Base-by-base conservation (phyloP, 2,113 vertebrate species). In the Kryptolebias marmoratus region DNA sequence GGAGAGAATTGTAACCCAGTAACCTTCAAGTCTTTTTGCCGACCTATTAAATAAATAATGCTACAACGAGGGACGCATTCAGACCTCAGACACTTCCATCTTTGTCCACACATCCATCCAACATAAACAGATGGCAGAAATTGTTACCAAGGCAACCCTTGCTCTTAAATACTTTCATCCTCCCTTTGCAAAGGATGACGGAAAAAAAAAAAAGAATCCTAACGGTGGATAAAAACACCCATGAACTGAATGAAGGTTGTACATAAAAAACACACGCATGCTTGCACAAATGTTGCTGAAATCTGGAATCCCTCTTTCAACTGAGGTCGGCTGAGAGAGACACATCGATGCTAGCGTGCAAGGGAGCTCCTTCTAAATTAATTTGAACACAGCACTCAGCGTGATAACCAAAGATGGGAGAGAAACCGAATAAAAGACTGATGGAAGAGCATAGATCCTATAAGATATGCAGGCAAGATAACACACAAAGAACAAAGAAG, bases 61-160 rank as follows among this genome's bases (percentile, higher is more conserved):
- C 58, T 86, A 61, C 8, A 4, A 79, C 53, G 45, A 85, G 70
- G 22, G 79, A 56, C 75, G 75, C 78, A 72, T 85, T 87, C 82
- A 58, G 72, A 84, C 57, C 13, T 28, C 49, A 77, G 36, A 52
- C 22, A 39, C 60, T 50, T 73, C 78, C 73, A 74, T 85, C 59
- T 60, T 75, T 82, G 60, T 61, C 58, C 62, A 71, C 62, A 27
- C 65, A 68, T 68, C 80, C 49, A 47, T 55, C 66, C 55, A 74
- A 83, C 61, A 62, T 60, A 83, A 71, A 85, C 87, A 88, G 83
- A 89, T 88, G 82, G 82, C 76, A 79, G 82, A 71, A 80, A 87
- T 68, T 59, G 89, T 91, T 90, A 78, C 91, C 89, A 89, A 82
- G 88, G 91, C 81, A 92, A 93, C 91, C 53, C 64, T 58, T 79